These are phyloP conservation scores for Empidonax alnorum DNA, from an alignment of 2,113 vertebrate species.

Conservation along the genomic window DNA sequence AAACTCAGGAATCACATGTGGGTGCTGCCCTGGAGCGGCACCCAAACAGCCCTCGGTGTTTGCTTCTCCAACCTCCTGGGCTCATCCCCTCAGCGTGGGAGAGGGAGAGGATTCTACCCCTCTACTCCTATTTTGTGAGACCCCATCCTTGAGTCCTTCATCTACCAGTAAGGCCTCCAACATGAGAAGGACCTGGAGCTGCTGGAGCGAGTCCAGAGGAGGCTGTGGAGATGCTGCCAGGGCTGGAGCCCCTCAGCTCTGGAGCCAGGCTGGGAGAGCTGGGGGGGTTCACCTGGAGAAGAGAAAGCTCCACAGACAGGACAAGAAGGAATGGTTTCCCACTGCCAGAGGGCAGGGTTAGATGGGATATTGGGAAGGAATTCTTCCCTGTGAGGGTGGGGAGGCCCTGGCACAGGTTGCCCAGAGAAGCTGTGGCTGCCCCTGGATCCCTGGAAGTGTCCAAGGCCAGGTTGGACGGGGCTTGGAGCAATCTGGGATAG, in stretches of 20 bases:
- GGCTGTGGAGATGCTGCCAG: fast-evolving
- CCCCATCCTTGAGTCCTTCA: neutral
- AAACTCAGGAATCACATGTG: fast-evolving
- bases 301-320: neutral
- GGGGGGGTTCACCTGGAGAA: neutral
- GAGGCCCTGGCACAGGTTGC: neutral
- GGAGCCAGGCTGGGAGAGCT: neutral
- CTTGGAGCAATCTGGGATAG: neutral
- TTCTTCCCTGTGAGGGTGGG: fast-evolving
- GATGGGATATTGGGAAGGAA: fast-evolving
- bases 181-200: neutral
- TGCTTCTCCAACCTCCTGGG: neutral
- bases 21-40: neutral
- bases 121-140: neutral
- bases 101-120: neutral
- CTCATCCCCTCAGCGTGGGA: neutral
- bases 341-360: fast-evolving
- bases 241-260: neutral
- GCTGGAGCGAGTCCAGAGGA: neutral
- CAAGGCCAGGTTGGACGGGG: neutral
- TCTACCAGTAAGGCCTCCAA: fast-evolving
- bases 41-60: neutral
- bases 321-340: neutral
- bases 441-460: neutral
- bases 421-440: neutral